Evolutionary conservation across 2,113 vertebrate species (phyloP), one percentile per base, ranked within the genome.

Genomic region (Lanius collurio): DNA sequence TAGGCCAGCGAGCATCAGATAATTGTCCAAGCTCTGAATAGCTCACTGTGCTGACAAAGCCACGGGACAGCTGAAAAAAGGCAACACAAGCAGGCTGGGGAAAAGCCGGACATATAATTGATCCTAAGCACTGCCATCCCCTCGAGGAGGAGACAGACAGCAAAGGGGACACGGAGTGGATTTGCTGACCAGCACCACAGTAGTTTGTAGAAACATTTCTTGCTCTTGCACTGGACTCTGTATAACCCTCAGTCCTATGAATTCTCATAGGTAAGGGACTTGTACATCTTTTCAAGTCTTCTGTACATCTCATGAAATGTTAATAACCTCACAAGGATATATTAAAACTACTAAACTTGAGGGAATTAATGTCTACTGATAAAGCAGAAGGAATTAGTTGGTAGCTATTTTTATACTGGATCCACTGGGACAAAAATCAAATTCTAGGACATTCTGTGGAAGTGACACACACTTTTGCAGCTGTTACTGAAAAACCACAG

Each of bases 1-100:
- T 33, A 97, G 97, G 95, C 90, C 95, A 97, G 55, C 0, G 7
- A 95, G 85, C 93, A 89, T 93, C 86, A 94, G 79, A 84, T 90
- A 94, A 93, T 68, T 91, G 89, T 83, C 82, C 78, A 21, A 77
- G 95, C 10, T 0, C 49, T 80, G 82, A 96, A 96, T 33, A 55
- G 69, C 83, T 90, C 17, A 3, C 65, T 49, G 63, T 0, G 5
- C 80, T 73, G 74, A 95, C 76, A 95, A 89, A 90, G 74, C 50
- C 1, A 55, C 11, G 70, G 91, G 75, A 93, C 91, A 86, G 91
- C 62, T 42, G 74, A 89, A 70, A 88, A 87, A 84, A 75, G 22
- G 59, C 12, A 2, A 37, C 33, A 67, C 35, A 50, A 59, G 83
- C 2, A 0, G 63, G 30, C 64, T 68, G 46, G 88, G 80, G 59